These are phyloP conservation scores for Lagorchestes hirsutus DNA, from an alignment of 2,797 vertebrate genomes.

Conservation along the genomic window DNA sequence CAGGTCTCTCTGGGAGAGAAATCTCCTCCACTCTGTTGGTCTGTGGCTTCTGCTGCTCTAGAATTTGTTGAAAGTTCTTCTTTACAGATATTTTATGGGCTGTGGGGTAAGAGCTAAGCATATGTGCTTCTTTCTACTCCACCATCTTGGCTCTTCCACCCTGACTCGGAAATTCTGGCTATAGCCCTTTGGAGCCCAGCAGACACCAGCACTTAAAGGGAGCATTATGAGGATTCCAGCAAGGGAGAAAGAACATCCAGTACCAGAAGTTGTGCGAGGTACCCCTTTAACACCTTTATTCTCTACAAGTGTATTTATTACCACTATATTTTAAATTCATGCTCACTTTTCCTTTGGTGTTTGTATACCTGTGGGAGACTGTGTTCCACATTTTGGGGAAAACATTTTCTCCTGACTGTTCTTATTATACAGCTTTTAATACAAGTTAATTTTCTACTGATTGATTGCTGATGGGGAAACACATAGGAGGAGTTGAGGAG, in stretches of 20 bases:
- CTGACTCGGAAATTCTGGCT: not conserved
- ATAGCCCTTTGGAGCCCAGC: not conserved
- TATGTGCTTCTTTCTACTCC: too few relatives aligned
- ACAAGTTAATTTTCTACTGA: not conserved
- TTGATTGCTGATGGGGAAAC: not conserved
- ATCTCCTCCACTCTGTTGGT: too few relatives aligned
- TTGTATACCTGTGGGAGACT: not conserved
- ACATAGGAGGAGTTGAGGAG: not conserved
- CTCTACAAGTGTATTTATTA: not conserved
- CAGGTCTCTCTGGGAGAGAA: too few relatives aligned
- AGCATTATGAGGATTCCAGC: not conserved
- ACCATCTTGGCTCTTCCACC: too few relatives aligned
- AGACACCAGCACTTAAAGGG: not conserved
- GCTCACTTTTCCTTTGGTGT: not conserved
- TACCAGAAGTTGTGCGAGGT: not conserved
- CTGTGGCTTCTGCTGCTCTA: too few relatives aligned
- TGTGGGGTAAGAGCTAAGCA: too few relatives aligned
- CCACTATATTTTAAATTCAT: not conserved
- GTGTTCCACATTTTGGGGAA: not conserved
- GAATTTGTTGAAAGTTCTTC: too few relatives aligned
- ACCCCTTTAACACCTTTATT: not conserved
- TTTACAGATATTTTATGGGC: too few relatives aligned
- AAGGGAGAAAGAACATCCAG: not conserved
- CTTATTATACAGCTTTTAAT: not conserved
- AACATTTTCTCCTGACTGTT: not conserved